Base-by-base conservation (phyloP, 2,888 invertebrate species). In the Acronicta alni region DNA sequence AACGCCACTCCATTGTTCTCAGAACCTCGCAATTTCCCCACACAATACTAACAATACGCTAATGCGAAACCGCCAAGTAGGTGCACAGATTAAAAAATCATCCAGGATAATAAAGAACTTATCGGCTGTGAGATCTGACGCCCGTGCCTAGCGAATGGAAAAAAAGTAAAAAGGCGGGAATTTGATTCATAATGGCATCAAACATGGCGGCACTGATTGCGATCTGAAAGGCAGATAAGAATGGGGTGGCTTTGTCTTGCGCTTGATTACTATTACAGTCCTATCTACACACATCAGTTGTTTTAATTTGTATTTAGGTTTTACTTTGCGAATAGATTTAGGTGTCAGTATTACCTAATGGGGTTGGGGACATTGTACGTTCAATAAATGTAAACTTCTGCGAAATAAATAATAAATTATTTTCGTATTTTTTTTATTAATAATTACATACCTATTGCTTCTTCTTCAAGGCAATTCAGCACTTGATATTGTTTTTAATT, bases 41-140 rank as follows among this genome's bases (percentile, higher is more conserved):
- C 78, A 81, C 79, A 83, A 83, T 69, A 75, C 73, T 79, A 82
- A 86, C 78, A 86, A 86, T 86, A 86, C 84, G 83, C 69, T 85
- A 87, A 89, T 89, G 87, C 82, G 85, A 90, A 90, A 88, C 86
- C 86, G 84, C 83, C 82, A 77, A 83, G 83, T 89, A 84, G 82
- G 79, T 81, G 74, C 86, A 83, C 83, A 91, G 90, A 92, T 92
- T 91, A 92, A 91, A 92, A 92, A 91, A 91, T 91, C 91, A 91
- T 92, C 89, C 90, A 90, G 91, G 89, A 92, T 92, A 92, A 92
- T 93, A 92, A 92, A 91, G 90, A 88, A 85, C 83, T 92, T 92
- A 93, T 93, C 92, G 85, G 84, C 88, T 90, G 89, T 88, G 90
- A 89, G 91, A 93, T 93, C 92, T 90, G 88, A 90, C 85, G 89